Evolutionary conservation across 2,113 vertebrate species (phyloP).

Genomic region (Perognathus longimembris): DNA sequence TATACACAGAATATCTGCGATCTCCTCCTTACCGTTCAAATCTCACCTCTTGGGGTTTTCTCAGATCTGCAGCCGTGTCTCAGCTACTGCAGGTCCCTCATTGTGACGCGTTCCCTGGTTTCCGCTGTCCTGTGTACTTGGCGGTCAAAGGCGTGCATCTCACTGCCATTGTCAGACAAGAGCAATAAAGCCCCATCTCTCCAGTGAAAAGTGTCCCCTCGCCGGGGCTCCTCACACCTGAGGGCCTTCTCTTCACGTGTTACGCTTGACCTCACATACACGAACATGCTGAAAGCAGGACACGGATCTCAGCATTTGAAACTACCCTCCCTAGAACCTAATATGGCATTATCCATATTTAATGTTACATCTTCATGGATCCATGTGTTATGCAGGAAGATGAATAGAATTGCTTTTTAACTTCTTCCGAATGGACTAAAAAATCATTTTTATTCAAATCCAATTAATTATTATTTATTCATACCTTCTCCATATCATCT

Average conservation of each 20-base stretch:
- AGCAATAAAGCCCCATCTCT: neutral
- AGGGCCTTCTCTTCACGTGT: neutral
- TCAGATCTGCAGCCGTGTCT: neutral
- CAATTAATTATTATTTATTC: constrained; percentile 40
- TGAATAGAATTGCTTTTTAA: constrained; percentile 58
- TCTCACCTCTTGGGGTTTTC: neutral
- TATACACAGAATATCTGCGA: neutral
- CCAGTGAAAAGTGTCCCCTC: neutral
- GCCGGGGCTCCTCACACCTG: neutral
- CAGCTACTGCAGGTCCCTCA: no score
- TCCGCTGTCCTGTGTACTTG: no score
- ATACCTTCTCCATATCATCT: neutral
- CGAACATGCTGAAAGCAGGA: constrained; percentile 22
- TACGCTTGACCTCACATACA: constrained; percentile 17
- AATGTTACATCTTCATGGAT: constrained; percentile 45
- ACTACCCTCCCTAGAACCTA: constrained; percentile 48
- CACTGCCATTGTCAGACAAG: neutral
- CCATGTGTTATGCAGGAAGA: constrained; percentile 31
- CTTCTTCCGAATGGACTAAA: constrained; percentile 45
- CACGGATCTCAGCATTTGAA: constrained; percentile 31
- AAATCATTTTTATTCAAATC: constrained; percentile 17
- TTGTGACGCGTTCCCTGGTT: no score
- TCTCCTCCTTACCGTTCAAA: no score
- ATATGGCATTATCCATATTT: constrained; percentile 11
- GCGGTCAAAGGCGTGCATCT: neutral